A percentile compares a stretch with the other conserved stretches of the same genome.
phyloP scores from a whole-genome alignment of 2,113 vertebrate genomes.

The Sialia sialis region DNA sequence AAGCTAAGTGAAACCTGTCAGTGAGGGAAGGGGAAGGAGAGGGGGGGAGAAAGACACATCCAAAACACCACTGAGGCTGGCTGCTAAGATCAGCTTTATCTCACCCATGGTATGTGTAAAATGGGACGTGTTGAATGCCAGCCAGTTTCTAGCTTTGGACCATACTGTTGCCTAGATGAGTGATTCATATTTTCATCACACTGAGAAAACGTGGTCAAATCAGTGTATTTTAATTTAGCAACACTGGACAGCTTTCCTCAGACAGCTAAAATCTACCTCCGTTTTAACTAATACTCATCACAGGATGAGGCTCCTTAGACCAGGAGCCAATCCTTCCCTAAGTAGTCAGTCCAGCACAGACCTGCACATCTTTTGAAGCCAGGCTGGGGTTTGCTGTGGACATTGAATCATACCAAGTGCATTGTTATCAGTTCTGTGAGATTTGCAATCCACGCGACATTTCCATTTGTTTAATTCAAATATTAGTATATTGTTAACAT shows the following conservation, averaged over 20 bases:
- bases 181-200: not conserved
- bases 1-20: not conserved
- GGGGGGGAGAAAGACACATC: not conserved
- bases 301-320: not conserved
- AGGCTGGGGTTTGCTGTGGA: not conserved
- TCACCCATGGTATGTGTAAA: not conserved
- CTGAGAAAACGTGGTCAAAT: not conserved
- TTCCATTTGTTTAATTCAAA: not conserved
- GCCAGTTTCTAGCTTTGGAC: not conserved
- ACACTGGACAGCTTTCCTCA: not conserved
- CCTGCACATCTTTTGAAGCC: not conserved
- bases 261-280: not conserved
- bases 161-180: not conserved
- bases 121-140: not conserved
- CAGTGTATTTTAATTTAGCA: not conserved
- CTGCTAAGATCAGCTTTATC: not conserved
- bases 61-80: not conserved
- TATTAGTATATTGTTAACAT: not conserved
- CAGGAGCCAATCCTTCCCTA: not conserved
- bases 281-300: not conserved
- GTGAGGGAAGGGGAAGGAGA: accelerated
- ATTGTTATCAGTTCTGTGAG: not conserved
- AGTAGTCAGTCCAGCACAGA: not conserved
- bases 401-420: not conserved
- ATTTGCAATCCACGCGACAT: not conserved